Percentiles rank a stretch among this genome's conserved stretches.
These are phyloP conservation scores for Cybosia mesomella DNA, from an alignment of 2,888 invertebrate species.

Conservation along the genomic window DNA sequence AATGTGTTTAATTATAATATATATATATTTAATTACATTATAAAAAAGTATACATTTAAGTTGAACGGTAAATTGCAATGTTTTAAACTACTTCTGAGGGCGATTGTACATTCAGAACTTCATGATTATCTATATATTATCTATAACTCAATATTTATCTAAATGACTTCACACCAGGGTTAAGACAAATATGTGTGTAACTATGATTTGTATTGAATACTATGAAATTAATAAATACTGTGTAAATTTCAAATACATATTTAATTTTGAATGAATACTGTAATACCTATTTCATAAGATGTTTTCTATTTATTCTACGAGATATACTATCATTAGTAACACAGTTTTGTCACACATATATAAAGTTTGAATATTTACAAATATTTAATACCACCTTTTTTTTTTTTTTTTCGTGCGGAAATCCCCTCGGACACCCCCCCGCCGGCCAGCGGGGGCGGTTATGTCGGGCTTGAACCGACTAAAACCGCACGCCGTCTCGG, in stretches of 20 bases:
- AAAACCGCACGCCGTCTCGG: no score
- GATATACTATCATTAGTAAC: constrained; percentile 47
- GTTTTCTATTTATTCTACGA: constrained; percentile 33
- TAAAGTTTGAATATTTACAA: constrained; percentile 43
- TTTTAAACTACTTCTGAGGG: not conserved
- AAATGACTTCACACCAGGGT: not conserved
- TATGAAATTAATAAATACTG: not conserved
- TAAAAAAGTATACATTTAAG: no score
- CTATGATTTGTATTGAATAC: not conserved
- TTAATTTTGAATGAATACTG: not conserved
- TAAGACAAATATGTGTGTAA: not conserved
- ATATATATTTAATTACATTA: no score
- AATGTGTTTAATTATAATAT: no score
- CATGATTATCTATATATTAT: no score
- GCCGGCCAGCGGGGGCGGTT: no score
- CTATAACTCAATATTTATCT: not conserved
- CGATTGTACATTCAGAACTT: not conserved
- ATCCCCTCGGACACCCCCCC: no score
- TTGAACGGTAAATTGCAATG: not conserved
- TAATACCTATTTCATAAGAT: constrained; percentile 14
- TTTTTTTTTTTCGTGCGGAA: no score
- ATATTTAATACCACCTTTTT: no score
- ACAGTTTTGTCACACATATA: constrained; percentile 51
- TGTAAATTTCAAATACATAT: not conserved
- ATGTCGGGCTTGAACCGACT: no score